Conservation (phyloP, 2,888 invertebrate genomes). For the Spatulosminthurus flaviceps region DNA sequence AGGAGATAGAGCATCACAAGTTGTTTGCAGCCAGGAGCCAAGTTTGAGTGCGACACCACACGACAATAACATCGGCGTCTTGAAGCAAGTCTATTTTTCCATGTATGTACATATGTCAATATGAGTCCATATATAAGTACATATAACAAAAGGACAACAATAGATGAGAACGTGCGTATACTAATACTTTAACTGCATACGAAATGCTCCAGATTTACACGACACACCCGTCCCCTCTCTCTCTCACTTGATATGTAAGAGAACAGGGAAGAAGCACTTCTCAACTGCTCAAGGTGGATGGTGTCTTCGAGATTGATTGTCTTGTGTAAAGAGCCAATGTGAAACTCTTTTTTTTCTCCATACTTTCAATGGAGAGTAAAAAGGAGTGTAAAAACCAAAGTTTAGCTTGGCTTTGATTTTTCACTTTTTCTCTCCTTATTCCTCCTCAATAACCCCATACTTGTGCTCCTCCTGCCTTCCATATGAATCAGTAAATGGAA, state of each 20-base stretch:
- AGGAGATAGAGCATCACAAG: background rate
- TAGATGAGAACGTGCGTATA: too few relatives aligned
- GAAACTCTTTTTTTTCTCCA: conserved; percentile 31
- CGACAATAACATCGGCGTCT: too few relatives aligned
- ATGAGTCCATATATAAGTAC: too few relatives aligned
- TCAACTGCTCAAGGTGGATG: conserved; percentile 24
- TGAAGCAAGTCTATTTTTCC: too few relatives aligned
- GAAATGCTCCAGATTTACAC: background rate
- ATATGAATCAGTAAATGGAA: conserved; percentile 44
- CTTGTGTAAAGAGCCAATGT: conserved; percentile 31
- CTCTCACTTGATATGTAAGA: too few relatives aligned
- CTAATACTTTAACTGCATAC: too few relatives aligned
- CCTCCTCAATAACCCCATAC: conserved; percentile 5
- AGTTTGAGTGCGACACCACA: too few relatives aligned
- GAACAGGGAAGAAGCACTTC: background rate
- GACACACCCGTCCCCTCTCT: background rate
- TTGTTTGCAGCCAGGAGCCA: conserved; percentile 18
- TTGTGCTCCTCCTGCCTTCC: conserved; percentile 24
- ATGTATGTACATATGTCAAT: too few relatives aligned
- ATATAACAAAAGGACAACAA: too few relatives aligned
- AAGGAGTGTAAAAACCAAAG: conserved; percentile 39
- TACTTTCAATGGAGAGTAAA: conserved; percentile 23
- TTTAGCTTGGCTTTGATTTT: conserved; percentile 38
- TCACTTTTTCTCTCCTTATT: conserved; percentile 28
- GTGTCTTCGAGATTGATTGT: conserved; percentile 42